Conservation (phyloP, 2,888 invertebrate genomes). For the Iphiclides podalirius region DNA sequence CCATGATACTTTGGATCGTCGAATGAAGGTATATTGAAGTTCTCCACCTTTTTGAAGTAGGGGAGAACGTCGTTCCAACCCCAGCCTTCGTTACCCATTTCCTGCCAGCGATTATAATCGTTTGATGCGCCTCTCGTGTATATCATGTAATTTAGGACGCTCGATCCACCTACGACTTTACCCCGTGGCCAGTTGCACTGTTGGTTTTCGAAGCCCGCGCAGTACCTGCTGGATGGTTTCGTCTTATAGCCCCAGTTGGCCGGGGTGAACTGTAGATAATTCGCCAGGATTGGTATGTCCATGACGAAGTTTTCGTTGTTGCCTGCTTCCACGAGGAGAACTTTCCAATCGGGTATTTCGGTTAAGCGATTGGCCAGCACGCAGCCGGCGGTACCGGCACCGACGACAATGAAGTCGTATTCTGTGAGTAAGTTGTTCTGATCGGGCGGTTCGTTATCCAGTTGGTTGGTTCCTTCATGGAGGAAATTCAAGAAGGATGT, state of each 20-base stretch:
- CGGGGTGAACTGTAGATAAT: constrained; percentile 84
- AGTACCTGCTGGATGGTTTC: constrained; percentile 85
- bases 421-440: constrained; percentile 69
- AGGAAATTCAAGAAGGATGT: constrained; percentile 77
- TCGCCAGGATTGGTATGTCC: constrained; percentile 88
- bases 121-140: constrained; percentile 85
- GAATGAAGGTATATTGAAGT: constrained; percentile 80
- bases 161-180: constrained; percentile 90
- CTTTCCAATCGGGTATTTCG: constrained; percentile 84
- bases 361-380: constrained; percentile 86
- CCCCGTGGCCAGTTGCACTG: constrained; percentile 90
- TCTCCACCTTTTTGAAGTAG: constrained; percentile 89
- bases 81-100: constrained; percentile 86
- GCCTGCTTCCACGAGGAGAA: constrained; percentile 88
- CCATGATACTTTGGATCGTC: constrained; percentile 76
- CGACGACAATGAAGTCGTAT: constrained; percentile 89
- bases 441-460: constrained; percentile 77
- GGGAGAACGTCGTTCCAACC: constrained; percentile 85
- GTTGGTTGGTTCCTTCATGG: constrained; percentile 73
- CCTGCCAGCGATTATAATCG: constrained; percentile 89
- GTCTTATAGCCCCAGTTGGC: constrained; percentile 92
- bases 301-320: constrained; percentile 84
- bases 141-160: constrained; percentile 90
- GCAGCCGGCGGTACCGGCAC: constrained; percentile 91
- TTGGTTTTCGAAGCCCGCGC: constrained; percentile 86